Base-by-base conservation (phyloP, 2,113 vertebrate genomes). In the Lamprotornis superbus region DNA sequence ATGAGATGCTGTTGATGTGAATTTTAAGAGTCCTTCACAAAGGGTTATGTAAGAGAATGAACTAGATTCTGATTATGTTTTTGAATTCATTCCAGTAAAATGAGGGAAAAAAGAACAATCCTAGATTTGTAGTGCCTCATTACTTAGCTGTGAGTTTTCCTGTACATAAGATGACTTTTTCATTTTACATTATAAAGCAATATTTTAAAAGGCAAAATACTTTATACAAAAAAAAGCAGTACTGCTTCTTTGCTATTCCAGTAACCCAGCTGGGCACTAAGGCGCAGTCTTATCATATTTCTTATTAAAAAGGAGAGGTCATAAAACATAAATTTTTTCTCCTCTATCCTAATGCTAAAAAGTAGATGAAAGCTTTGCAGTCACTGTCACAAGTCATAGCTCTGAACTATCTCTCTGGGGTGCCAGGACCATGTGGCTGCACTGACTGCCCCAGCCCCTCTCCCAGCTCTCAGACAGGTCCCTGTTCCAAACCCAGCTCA, bases 1-100 rank as follows among this genome's bases (percentile, higher is more conserved):
- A 87, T 80, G 47, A 85, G 47, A 78, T 74, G 21, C 57, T 75
- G 31, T 63, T 87, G 68, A 67, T 94, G 44, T 89, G 73, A 92
- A 87, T 94, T 89, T 81, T 88, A 87, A 78, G 68, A 83, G 77
- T 83, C 85, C 46, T 80, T 96, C 46, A 42, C 40, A 90, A 61
- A 86, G 50, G 20, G 12, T 95, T 93, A 86, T 87, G 30, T 83
- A 95, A 94, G 27, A 87, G 61, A 91, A 89, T 70, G 84, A 91
- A 71, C 61, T 79, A 71, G 56, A 68, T 87, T 95, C 65, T 87
- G 60, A 57, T 87, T 91, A 52, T 21, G 20, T 76, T 69, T 78
- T 78, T 91, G 75, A 89, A 91, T 68, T 60, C 47, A 17, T 87
- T 35, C 39, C 65, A 94, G 68, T 71, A 83, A 89, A 86, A 89